phyloP scores from a whole-genome alignment of 2,797 vertebrate genomes.

The Micropoecilia bifurca region DNA sequence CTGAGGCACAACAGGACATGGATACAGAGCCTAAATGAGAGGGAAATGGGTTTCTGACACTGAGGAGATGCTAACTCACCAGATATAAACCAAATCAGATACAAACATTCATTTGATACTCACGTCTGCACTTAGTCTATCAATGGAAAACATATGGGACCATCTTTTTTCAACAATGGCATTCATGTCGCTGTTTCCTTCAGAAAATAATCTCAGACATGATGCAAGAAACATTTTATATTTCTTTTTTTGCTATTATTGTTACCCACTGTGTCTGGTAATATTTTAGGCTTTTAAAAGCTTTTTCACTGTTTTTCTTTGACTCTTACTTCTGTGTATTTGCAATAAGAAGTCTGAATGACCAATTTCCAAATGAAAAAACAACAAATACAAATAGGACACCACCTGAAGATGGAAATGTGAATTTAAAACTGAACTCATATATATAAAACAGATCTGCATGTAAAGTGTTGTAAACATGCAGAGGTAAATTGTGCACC shows the following conservation, averaged over 20 bases:
- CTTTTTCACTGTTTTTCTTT: background rate
- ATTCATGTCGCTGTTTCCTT: background rate
- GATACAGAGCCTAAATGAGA: slow-evolving; percentile 56
- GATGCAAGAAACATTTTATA: background rate
- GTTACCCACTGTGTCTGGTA: background rate
- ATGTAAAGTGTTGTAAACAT: background rate
- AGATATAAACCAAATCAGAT: slow-evolving; percentile 39
- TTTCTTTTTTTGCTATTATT: background rate
- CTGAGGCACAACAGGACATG: slow-evolving; percentile 65
- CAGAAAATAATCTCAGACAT: background rate
- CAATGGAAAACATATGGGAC: background rate
- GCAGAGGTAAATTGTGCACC: background rate
- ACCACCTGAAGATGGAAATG: background rate
- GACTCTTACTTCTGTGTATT: background rate
- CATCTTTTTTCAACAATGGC: background rate
- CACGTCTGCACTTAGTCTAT: slow-evolving; percentile 6
- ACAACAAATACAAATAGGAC: background rate
- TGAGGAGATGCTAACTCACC: slow-evolving; percentile 48
- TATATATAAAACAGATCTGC: background rate
- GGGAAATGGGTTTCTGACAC: slow-evolving; percentile 67
- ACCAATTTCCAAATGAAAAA: background rate
- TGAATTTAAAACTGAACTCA: background rate
- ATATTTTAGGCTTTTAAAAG: background rate
- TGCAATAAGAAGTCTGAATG: background rate
- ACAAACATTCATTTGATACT: slow-evolving; percentile 20